Percentiles rank a stretch among this genome's conserved stretches.
Evolutionary conservation across 2,113 vertebrate species (phyloP).

Genomic region (Coracopsis vasa): DNA sequence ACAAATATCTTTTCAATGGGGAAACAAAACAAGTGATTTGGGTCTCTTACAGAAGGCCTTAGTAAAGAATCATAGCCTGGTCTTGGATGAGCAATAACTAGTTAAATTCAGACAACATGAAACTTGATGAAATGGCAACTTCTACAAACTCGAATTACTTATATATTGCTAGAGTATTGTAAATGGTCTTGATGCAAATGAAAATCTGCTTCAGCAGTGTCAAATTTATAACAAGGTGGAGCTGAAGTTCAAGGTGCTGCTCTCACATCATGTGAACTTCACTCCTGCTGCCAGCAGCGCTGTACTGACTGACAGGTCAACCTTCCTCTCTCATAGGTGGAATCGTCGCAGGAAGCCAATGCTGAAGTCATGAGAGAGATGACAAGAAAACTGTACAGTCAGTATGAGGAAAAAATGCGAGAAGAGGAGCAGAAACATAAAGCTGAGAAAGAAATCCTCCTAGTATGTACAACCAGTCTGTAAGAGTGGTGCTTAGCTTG

Average conservation of each 20-base stretch:
- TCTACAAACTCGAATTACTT: not conserved
- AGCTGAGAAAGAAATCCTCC: conserved; percentile 86
- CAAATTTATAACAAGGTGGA: not conserved
- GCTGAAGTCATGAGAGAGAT: conserved; percentile 85
- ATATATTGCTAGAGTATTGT: not conserved
- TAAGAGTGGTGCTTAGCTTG: not conserved
- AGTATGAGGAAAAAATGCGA: conserved; percentile 83
- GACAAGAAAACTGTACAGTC: conserved; percentile 84
- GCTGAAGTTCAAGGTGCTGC: not conserved
- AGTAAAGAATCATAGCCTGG: not conserved
- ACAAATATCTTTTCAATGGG: not conserved
- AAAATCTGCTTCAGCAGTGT: not conserved
- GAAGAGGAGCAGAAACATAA: conserved; percentile 84
- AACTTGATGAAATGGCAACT: not conserved
- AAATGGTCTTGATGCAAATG: not conserved
- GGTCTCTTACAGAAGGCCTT: not conserved
- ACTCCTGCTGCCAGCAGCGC: not conserved
- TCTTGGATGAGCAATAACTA: not conserved
- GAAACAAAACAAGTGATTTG: not conserved
- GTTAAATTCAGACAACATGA: not conserved
- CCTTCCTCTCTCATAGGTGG: conserved; percentile 76
- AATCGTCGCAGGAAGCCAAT: conserved; percentile 84
- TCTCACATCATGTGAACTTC: not conserved
- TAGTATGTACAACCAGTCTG: conserved; percentile 71
- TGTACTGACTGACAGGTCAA: not conserved